Conservation (phyloP, 2,797 vertebrate genomes). For the Chiloscyllium punctatum region DNA sequence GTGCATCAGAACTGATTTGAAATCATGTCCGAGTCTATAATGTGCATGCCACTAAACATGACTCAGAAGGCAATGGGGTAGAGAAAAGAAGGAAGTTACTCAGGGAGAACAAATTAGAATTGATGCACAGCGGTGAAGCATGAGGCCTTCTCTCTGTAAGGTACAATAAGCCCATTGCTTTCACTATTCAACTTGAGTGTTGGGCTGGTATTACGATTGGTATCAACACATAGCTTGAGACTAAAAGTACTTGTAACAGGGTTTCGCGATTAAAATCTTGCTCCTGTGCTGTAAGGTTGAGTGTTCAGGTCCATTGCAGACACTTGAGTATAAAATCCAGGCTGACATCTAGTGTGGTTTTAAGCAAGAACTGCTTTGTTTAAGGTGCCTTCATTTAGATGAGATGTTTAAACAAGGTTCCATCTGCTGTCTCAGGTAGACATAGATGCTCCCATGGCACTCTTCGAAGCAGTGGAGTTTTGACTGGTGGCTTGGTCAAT, state of each 20-base stretch:
- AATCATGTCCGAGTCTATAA: neutral
- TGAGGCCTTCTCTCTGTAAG: neutral
- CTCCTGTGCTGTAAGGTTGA: neutral
- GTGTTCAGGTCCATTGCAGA: neutral
- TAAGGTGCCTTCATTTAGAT: too few species aligned
- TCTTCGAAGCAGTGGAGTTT: neutral
- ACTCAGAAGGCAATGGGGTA: neutral
- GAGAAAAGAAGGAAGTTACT: neutral
- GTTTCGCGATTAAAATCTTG: neutral
- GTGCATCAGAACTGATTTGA: neutral
- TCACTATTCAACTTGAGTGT: neutral
- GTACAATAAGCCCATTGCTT: neutral
- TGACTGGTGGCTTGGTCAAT: neutral
- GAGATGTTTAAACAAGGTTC: neutral
- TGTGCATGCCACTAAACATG: neutral
- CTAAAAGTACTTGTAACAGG: neutral
- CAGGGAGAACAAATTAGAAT: neutral
- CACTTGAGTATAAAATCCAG: neutral
- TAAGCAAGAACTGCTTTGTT: neutral
- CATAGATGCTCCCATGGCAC: neutral
- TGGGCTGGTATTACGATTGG: neutral
- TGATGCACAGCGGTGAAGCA: neutral
- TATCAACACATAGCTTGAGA: neutral
- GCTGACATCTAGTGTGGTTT: neutral
- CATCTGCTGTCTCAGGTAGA: neutral